These are phyloP conservation scores for Leptinotarsa undecemlineata DNA, from an alignment of 1,140 invertebrate genomes.

Conservation along the genomic window DNA sequence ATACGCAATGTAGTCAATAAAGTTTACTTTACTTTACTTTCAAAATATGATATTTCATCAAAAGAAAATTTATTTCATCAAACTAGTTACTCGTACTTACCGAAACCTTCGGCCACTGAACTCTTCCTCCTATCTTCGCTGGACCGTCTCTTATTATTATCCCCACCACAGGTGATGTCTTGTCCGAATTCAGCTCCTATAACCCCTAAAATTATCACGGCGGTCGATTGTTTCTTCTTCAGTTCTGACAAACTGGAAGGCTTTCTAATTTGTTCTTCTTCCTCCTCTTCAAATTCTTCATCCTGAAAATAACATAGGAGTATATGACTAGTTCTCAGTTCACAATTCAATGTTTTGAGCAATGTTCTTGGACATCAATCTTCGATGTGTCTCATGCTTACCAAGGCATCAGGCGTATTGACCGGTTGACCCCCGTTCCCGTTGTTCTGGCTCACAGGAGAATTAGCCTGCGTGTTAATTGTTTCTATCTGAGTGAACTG, in stretches of 20 bases:
- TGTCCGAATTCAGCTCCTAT: conserved; percentile 98
- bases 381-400: conserved; percentile 34
- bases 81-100: conserved; percentile 27
- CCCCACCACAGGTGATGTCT: conserved; percentile 71
- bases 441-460: conserved; percentile 48
- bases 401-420: conserved; percentile 55
- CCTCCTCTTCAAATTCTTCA: conserved; percentile 85
- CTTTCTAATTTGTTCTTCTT: conserved; percentile 76
- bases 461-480: conserved; percentile 62
- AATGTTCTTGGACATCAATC: no score
- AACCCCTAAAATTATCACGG: conserved; percentile 94
- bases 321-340: no score
- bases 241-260: conserved; percentile 84
- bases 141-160: conserved; percentile 58
- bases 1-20: no score
- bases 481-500: conserved; percentile 77
- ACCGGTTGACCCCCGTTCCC: conserved; percentile 50
- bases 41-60: no score
- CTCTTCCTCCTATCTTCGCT: conserved; percentile 73
- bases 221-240: conserved; percentile 94
- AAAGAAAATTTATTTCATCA: no score
- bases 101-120: conserved; percentile 74
- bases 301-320: conserved; percentile 53
- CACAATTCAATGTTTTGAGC: no score
- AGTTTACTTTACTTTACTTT: no score